Evolutionary conservation across 2,797 vertebrate species (phyloP).

Genomic region (Crenuchus spilurus): DNA sequence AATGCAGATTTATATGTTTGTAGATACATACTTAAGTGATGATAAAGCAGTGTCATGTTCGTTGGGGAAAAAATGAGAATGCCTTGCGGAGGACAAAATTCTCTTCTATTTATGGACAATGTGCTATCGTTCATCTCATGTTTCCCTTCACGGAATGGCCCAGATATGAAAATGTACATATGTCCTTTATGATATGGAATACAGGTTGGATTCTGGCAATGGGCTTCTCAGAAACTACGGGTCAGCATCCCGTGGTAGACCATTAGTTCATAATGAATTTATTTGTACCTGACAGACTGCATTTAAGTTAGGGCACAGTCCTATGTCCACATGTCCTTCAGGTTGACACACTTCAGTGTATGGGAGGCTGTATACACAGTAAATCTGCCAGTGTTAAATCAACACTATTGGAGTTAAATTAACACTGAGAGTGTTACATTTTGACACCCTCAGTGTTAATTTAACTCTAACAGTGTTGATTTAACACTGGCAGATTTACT

Average conservation of each 20-base stretch:
- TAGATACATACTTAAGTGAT: not conserved
- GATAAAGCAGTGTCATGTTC: not conserved
- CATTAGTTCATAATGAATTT: conserved; percentile 58
- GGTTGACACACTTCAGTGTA: conserved; percentile 27
- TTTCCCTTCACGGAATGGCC: not conserved
- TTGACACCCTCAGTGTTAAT: too few species aligned
- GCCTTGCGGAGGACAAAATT: conserved; percentile 18
- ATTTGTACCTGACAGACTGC: conserved; percentile 63
- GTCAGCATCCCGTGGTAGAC: conserved; percentile 38
- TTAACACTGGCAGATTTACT: too few species aligned
- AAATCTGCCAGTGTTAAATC: too few species aligned
- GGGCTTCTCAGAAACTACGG: conserved; percentile 47
- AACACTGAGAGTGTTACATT: too few species aligned
- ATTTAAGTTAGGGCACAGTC: conserved; percentile 60
- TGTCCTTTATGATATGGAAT: conserved; percentile 22
- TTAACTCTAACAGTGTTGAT: too few species aligned
- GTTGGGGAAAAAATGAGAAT: not conserved
- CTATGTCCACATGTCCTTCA: conserved; percentile 37
- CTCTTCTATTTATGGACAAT: conserved; percentile 35
- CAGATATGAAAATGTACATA: conserved; percentile 54
- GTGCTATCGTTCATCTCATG: conserved; percentile 1
- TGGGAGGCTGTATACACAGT: not conserved
- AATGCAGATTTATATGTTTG: too few species aligned
- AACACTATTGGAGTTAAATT: too few species aligned
- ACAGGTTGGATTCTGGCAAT: not conserved